phyloP scores from a whole-genome alignment of 2,888 invertebrate genomes.

The Agrotis segetum region DNA sequence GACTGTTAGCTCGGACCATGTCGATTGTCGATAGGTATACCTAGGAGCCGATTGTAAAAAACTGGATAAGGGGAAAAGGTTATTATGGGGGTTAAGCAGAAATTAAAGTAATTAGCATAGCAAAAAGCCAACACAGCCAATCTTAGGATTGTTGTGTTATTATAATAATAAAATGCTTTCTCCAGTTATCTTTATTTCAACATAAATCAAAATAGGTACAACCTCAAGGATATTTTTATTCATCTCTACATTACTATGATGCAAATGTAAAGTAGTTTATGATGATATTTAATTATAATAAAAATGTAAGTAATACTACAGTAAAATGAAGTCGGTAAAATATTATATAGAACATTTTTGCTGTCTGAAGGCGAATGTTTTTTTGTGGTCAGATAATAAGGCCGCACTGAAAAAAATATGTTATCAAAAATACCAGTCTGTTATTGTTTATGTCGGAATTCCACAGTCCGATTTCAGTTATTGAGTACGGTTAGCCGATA shows the following conservation, averaged over 20 bases:
- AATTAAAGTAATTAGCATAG: neutral
- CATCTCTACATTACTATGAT: constrained; percentile 5
- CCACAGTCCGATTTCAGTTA: too few species aligned
- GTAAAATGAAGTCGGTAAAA: too few species aligned
- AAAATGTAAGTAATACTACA: neutral
- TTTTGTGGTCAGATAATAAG: constrained; percentile 23
- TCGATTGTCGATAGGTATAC: too few species aligned
- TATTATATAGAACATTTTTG: too few species aligned
- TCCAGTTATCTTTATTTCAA: constrained; percentile 30
- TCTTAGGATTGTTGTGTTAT: neutral
- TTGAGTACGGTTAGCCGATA: too few species aligned
- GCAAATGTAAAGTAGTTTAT: constrained; percentile 4
- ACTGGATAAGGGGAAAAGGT: neutral
- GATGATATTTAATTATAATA: neutral
- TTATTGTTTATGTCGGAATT: too few species aligned
- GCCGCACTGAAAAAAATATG: too few species aligned
- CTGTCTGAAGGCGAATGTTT: neutral
- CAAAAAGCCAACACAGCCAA: too few species aligned
- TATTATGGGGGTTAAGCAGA: neutral
- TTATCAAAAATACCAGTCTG: too few species aligned
- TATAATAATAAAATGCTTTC: neutral
- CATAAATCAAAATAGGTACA: constrained; percentile 42
- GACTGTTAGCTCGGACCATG: neutral
- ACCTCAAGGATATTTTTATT: constrained; percentile 35
- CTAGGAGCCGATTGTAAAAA: neutral